Conservation (phyloP, 1,140 invertebrate genomes). For the Neodiprion lecontei region DNA sequence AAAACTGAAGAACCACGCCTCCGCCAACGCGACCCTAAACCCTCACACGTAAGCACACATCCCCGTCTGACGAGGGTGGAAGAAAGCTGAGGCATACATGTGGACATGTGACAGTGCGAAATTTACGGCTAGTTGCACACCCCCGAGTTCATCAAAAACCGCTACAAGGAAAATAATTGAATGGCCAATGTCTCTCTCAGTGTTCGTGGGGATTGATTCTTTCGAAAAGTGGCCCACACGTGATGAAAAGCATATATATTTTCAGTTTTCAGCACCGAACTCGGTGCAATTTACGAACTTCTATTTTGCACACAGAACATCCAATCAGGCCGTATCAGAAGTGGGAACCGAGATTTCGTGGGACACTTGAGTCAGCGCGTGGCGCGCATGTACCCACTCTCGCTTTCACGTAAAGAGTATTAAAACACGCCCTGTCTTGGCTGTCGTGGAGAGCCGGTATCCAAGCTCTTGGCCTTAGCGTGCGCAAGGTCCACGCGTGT, state of each 20-base stretch:
- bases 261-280: background rate
- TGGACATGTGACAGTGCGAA: no score
- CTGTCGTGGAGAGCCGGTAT: background rate
- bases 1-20: constrained; percentile 17
- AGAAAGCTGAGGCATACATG: background rate
- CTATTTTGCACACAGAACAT: background rate
- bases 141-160: constrained; percentile 3
- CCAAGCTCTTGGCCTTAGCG: background rate
- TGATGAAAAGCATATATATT: background rate
- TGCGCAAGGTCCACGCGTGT: background rate
- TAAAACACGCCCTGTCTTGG: background rate
- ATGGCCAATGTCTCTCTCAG: background rate
- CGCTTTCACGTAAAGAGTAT: background rate
- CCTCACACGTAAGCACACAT: background rate
- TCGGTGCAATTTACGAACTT: background rate
- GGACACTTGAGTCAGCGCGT: background rate
- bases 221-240: background rate
- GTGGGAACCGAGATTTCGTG: background rate
- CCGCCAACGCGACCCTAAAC: background rate
- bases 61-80: background rate
- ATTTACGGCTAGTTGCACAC: background rate
- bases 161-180: background rate
- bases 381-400: background rate
- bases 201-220: background rate
- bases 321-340: background rate